These are phyloP conservation scores for Pegoplata infirma DNA, from an alignment of 2,888 invertebrate genomes.

Conservation along the genomic window DNA sequence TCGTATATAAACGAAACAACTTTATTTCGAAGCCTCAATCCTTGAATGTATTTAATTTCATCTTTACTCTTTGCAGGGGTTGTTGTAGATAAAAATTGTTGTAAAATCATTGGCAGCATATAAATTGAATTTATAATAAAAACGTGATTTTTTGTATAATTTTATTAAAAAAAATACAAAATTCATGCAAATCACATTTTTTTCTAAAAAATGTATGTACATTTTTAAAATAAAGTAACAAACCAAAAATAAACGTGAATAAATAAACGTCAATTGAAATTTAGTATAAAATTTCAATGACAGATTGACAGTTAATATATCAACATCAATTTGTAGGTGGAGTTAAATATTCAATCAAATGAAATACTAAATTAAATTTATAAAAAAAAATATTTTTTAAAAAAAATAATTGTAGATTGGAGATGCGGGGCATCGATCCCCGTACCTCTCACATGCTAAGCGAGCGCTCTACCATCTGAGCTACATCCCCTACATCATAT, in stretches of 20 bases:
- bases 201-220: too few species aligned
- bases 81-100: background rate
- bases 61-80: background rate
- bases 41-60: too few species aligned
- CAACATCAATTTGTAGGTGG: slow-evolving; percentile 53
- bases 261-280: slow-evolving; percentile 38
- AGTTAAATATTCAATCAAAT: slow-evolving; percentile 12
- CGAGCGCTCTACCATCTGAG: slow-evolving; percentile 77
- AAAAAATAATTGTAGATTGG: slow-evolving; percentile 61
- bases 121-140: background rate
- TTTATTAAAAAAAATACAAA: background rate
- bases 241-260: slow-evolving; percentile 19
- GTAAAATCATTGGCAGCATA: background rate
- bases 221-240: slow-evolving; percentile 4
- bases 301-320: slow-evolving; percentile 56
- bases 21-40: too few species aligned
- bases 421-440: slow-evolving; percentile 76
- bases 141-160: slow-evolving; percentile 19
- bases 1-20: too few species aligned
- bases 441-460: slow-evolving; percentile 77
- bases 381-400: background rate
- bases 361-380: slow-evolving; percentile 1
- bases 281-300: slow-evolving; percentile 34
- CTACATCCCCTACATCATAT: slow-evolving; percentile 77
- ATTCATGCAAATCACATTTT: too few species aligned